Evolutionary conservation across 2,888 invertebrate species (phyloP), one percentile per base, ranked within the genome.

Genomic region (Baccha elongata): DNA sequence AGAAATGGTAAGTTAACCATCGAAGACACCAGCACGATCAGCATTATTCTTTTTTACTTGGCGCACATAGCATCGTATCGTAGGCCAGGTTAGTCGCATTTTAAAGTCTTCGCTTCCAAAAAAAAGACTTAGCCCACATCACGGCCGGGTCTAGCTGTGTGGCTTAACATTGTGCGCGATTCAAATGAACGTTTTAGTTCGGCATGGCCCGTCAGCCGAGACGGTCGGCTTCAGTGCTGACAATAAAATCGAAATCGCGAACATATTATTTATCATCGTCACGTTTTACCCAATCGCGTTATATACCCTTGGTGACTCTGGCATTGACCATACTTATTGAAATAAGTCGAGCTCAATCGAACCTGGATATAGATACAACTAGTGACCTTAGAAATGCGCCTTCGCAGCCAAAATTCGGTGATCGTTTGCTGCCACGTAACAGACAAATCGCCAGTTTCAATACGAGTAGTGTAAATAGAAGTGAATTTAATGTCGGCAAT

Each of bases 131-230:
- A 13, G 48, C 48, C 35, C 65, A 60, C 37, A 35, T 64, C 64
- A 62, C 52, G 37, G 50, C 80, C 62, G 71, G 81, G 11, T 53
- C 48, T 76, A 83, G 37, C 37, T 55, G n/a, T 52, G 13, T 32
- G 52, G 29, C 71, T 65, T 60, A 71, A n/a, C 71, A 60, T 75
- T 67, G 71, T 67, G 72, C 73, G 72, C 58, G 62, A 35, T 68
- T 78, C 72, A 68, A 74, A 78, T 79, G 74, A 76, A 79, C 81
- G 75, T 86, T 86, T 87, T 85, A 89, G 88, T 88, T 88, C 87
- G 88, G 88, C 86, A 88, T 89, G 89, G 88, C 88, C 87, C 88
- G 88, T 88, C 88, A 87, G 87, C 87, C 87, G 86, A 87, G 87
- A 87, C 88, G 88, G 88, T 88, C 86, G 86, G 86, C 86, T 85